These are phyloP conservation scores for Gallinago jamesoni DNA, from an alignment of 2,113 vertebrate genomes.

Conservation along the genomic window DNA sequence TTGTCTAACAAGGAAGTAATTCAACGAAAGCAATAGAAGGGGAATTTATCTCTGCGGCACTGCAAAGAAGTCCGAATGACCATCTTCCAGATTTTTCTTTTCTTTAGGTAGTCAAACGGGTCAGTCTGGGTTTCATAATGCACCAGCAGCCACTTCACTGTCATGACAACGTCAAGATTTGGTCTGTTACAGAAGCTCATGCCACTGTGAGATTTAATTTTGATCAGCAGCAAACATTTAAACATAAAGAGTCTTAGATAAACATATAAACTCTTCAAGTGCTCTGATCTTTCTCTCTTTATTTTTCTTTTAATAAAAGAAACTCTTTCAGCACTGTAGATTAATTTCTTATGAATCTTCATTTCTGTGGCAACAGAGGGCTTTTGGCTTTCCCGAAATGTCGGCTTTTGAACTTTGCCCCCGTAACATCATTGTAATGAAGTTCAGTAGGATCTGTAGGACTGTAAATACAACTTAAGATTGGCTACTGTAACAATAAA, in stretches of 20 bases:
- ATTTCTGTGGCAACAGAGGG: neutral
- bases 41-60: neutral
- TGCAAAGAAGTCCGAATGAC: neutral
- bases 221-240: neutral
- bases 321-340: neutral
- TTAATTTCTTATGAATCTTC: neutral
- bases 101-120: neutral
- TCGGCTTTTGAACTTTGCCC: neutral
- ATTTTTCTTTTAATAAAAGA: neutral
- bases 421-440: neutral
- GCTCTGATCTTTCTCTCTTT: neutral
- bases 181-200: fast-evolving
- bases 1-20: neutral
- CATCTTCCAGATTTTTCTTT: neutral
- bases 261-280: neutral
- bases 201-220: neutral
- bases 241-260: neutral
- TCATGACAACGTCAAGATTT: neutral
- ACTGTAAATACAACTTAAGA: neutral
- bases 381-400: neutral
- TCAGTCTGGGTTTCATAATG: neutral
- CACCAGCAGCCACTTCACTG: neutral
- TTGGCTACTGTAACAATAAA: neutral
- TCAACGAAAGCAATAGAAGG: neutral
- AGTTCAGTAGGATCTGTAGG: neutral